Percentiles rank a stretch among this genome's conserved stretches.
Conservation (phyloP, 2,888 invertebrate genomes). For the Oxycera nigricornis region DNA sequence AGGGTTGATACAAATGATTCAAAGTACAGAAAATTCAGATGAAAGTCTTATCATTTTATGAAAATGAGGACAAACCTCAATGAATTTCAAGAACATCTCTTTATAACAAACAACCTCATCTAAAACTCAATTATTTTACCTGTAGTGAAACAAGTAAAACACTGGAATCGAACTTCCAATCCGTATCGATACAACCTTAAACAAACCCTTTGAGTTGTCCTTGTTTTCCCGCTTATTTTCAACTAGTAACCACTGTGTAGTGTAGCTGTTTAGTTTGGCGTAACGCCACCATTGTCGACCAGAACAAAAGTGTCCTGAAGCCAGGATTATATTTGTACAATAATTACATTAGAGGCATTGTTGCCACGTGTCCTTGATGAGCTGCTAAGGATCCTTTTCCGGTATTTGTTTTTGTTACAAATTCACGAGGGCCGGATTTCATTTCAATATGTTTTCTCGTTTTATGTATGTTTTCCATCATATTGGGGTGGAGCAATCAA, state of each 20-base stretch:
- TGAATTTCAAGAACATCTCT: background rate
- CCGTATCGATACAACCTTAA: no score
- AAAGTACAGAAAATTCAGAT: background rate
- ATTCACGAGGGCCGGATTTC: slow-evolving; percentile 29
- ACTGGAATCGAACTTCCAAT: no score
- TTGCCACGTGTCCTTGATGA: slow-evolving; percentile 42
- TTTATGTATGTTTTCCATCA: background rate
- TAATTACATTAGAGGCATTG: slow-evolving; percentile 42
- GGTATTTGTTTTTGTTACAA: slow-evolving; percentile 44
- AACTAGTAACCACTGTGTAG: background rate
- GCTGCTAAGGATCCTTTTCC: slow-evolving; percentile 43
- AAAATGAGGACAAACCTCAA: background rate
- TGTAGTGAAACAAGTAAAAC: no score
- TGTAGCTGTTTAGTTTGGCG: background rate
- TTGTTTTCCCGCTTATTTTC: background rate
- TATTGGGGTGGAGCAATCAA: background rate
- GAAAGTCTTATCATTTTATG: background rate
- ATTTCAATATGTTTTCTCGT: slow-evolving; percentile 44
- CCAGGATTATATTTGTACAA: slow-evolving; percentile 28
- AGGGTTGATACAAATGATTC: background rate
- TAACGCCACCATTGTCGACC: background rate
- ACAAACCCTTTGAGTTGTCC: background rate
- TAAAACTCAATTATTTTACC: no score
- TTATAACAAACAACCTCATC: no score
- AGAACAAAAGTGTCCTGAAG: slow-evolving; percentile 9